Evolutionary conservation across 2,113 vertebrate genomes (phyloP), one percentile per base, ranked within the genome.

Genomic region (Panthera uncia): DNA sequence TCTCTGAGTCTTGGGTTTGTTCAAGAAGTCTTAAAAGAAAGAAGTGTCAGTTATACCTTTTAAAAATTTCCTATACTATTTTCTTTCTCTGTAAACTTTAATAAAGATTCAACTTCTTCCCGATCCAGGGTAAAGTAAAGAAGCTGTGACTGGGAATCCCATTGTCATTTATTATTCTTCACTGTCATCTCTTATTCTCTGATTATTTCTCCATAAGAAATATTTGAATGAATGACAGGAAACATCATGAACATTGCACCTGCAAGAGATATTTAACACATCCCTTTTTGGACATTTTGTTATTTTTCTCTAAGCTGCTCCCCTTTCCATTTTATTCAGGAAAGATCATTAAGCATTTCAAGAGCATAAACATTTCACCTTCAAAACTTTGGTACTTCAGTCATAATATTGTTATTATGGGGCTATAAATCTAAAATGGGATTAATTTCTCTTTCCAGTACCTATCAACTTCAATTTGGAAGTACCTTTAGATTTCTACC

Each of bases 311-410:
- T 27, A 80, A 21, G 27, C 15, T 3, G 73, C 15, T 69, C 95
- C 94, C 93, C 79, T 96, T 98, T 95, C 61, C 87, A 88, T 84
- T 93, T 97, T 96, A 78, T 14, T 63, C 97, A 93, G 95, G 85
- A 95, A 98, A 92, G 36, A 63, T 45, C 68, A 94, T 41, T 95
- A 90, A 91, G 33, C 23, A 91, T 93, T 97, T 36, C 76, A 82
- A 97, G 89, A 95, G 18, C 1, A 95, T 97, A 97, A 98, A 98
- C 57, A 98, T 95, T 97, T 95, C 96, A 97, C 25, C 13, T 63
- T 38, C 92, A 88, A 93, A 97, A 93, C 36, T 74, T 80, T 97
- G 87, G 78, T 92, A 95, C 10, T 80, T 95, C 63, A 89, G 16
- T 86, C 81, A 23, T 68, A 96, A 90, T 96, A 61, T 31, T 84